These are phyloP conservation scores for Heterodera carotae DNA, from an alignment of 1,140 invertebrate species.

Conservation along the genomic window DNA sequence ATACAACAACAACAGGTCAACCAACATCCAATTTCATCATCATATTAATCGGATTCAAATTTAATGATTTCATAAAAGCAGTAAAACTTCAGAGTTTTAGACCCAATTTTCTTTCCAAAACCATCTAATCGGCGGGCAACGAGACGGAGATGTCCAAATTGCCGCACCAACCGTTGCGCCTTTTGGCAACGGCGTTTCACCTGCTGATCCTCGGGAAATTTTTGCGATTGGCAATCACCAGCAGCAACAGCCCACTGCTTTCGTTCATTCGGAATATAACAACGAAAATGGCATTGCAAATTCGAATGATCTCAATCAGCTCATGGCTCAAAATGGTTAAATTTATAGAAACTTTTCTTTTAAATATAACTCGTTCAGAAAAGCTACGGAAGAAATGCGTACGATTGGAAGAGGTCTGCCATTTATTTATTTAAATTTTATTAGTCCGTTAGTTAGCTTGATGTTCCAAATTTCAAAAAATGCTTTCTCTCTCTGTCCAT, in stretches of 20 bases:
- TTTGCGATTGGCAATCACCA: background rate
- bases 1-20: background rate
- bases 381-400: conserved; percentile 30
- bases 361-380: conserved; percentile 4
- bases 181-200: background rate
- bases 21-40: too few species aligned
- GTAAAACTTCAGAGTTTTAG: too few species aligned
- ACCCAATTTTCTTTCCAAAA: background rate
- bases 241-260: background rate
- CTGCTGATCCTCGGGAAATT: background rate
- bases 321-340: conserved; percentile 18
- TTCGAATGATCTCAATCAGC: conserved; percentile 15
- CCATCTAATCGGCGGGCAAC: background rate
- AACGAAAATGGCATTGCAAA: conserved; percentile 4
- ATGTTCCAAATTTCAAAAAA: too few species aligned
- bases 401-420: conserved; percentile 28
- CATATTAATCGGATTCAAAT: too few species aligned
- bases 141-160: too few species aligned
- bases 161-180: background rate
- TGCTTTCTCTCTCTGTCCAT: too few species aligned
- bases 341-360: conserved; percentile 4
- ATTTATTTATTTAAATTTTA: too few species aligned
- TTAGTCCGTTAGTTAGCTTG: too few species aligned
- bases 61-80: too few species aligned
- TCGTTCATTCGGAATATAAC: background rate